Base-by-base conservation (phyloP, 2,888 invertebrate genomes). In the Papilio demoleus region DNA sequence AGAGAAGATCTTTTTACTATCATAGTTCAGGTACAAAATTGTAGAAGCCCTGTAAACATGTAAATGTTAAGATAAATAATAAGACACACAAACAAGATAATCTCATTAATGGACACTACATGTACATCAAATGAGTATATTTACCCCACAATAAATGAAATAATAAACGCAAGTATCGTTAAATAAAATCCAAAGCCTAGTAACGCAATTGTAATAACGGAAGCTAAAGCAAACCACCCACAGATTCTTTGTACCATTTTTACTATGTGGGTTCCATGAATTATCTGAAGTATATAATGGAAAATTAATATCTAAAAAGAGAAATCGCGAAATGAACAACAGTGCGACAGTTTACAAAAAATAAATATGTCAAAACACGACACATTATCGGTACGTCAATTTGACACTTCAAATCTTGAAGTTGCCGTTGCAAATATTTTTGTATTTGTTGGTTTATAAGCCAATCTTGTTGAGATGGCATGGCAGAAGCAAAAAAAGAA, bases 91-190 rank as follows among this genome's bases (percentile, higher is more conserved):
- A 22, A 53, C 50, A 31, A 70, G 65, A 74, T 68, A 63, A 64
- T 63, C 67, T 66, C 70, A 34, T 34, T 38, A 60, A 34, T 60
- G 34, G 34, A 40, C 59, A 40, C 27, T 50, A 64, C 53, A 24
- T 14, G 36, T 22, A 59, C 42, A 70, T 45, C 11, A 24, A 61
- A 24, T 50, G 45, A 59, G 74, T 70, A 70, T 70, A 84, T 90
- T 89, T 81, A 92, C 92, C 92, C 92, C 75, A 86, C 72, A 50
- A 89, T 66, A 81, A 92, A 91, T n/a, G 90, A 88, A 72, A 86
- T 76, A 42, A 88, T 74, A 81, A 91, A 85, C 61, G 84, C 82
- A 73, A 91, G 75, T 75, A 91, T 76, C 70, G 86, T 84, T 70
- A 92, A 73, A 77, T 90, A 92, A 73, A 86, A 79, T 66, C 88